These are phyloP conservation scores for Venustaconcha ellipsiformis DNA, from an alignment of 1,140 invertebrate genomes.

Conservation along the genomic window DNA sequence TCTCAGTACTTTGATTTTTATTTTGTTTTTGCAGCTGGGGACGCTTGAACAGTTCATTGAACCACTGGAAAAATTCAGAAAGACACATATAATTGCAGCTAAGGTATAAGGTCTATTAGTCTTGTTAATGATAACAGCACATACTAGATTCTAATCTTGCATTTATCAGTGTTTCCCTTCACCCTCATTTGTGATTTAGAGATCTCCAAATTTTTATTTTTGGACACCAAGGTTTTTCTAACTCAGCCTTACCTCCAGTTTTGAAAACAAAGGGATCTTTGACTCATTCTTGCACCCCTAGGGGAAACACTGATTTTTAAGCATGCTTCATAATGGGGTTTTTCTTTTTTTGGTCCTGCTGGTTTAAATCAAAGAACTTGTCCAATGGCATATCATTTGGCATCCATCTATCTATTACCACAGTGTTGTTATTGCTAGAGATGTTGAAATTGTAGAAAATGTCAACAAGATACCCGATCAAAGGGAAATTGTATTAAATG, in stretches of 20 bases:
- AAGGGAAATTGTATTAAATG: too few relatives aligned
- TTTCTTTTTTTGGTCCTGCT: background rate
- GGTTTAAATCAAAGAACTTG: background rate
- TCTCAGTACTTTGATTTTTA: background rate
- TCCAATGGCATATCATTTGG: too few relatives aligned
- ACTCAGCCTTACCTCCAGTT: too few relatives aligned
- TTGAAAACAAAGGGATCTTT: too few relatives aligned
- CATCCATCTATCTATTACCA: too few relatives aligned
- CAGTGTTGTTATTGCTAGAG: too few relatives aligned
- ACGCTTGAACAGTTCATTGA: slow-evolving; percentile 92
- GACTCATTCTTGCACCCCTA: too few relatives aligned
- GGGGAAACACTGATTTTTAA: background rate
- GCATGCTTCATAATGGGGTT: background rate
- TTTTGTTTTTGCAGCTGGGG: slow-evolving; percentile 81
- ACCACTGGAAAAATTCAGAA: slow-evolving; percentile 92
- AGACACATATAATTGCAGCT: slow-evolving; percentile 93
- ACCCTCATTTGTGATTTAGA: too few relatives aligned
- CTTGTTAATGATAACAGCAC: background rate
- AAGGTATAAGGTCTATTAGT: slow-evolving; percentile 75
- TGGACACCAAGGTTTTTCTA: too few relatives aligned
- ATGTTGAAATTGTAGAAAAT: too few relatives aligned
- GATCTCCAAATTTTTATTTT: too few relatives aligned
- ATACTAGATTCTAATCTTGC: background rate
- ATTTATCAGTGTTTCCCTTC: background rate
- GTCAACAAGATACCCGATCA: too few relatives aligned